Evolutionary conservation across 1,140 invertebrate genomes (phyloP).

Genomic region (Leptoteleia sp.): DNA sequence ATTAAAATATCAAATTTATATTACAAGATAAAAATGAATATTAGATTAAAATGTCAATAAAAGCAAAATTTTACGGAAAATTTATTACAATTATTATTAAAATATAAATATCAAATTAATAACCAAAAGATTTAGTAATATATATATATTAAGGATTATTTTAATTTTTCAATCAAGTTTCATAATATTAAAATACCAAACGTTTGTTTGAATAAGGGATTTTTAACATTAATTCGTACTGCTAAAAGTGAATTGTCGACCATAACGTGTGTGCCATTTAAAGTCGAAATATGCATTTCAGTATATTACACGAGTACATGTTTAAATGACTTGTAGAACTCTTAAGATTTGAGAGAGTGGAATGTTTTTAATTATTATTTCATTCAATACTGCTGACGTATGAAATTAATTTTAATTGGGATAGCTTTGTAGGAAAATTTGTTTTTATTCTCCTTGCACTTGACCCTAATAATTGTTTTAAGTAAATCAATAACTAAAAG

Average conservation of each 20-base stretch:
- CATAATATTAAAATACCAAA: no score
- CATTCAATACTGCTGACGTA: conserved; percentile 21
- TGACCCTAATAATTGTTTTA: conserved; percentile 5
- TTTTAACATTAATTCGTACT: conserved; percentile 14
- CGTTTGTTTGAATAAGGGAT: no score
- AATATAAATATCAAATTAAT: no score
- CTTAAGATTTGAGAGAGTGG: conserved; percentile 2
- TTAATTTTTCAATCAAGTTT: no score
- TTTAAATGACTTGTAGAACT: conserved; percentile 39
- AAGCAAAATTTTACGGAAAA: no score
- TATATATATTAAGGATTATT: no score
- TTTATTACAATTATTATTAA: no score
- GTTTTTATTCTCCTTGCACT: conserved; percentile 12
- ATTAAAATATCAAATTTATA: no score
- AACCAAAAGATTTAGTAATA: no score
- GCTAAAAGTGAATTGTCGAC: conserved; percentile 13
- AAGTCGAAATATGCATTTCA: conserved; percentile 44
- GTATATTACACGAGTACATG: conserved; percentile 23
- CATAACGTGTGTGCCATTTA: conserved; percentile 1
- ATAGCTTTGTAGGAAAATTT: conserved; percentile 9
- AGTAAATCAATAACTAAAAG: conserved; percentile 2
- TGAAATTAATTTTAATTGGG: conserved; percentile 23
- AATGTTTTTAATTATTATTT: conserved; percentile 38
- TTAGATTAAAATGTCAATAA: no score
- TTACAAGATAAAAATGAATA: no score